Evolutionary conservation across 2,888 invertebrate genomes (phyloP), one percentile per base, ranked within the genome.

Genomic region (Nymphalis polychloros): DNA sequence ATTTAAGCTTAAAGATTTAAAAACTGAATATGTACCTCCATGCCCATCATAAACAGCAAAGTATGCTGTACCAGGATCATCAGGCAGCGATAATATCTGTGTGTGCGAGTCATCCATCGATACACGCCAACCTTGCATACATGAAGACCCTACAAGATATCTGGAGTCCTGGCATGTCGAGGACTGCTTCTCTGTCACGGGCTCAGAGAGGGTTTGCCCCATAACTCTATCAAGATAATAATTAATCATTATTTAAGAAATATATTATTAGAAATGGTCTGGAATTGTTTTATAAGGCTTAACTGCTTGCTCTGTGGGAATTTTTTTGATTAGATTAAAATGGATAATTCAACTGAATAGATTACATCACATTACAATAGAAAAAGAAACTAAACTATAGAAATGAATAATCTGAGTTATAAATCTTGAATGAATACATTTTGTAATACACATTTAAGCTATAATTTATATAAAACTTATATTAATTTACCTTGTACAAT

Each of bases 71-170:
- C 95, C 96, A 41, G 98, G 97, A 87, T 99, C 99, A 82, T 98
- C 98, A 2, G 98, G 97, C 74, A 98, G 86, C 0, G 98, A 96
- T 19, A 99, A 92, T 76, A 99, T 96, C 81, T 99, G 98, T 61
- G 98, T 98, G 86, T 99, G 99, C 0, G 98, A 97, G 90, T 99
- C 99, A 92, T 99, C 99, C 99, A 99, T 99, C 76, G 97, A 97
- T 68, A 98, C 96, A 73, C 99, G 93, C 99, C 99, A 99, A 86
- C 99, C 99, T 90, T 99, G 99, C 99, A 99, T 99, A 84, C 97
- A 98, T 23, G 98, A 98, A 1, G 98, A 97, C n/a, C 98, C 99
- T 7, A 99, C 98, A 8, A 93, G 86, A 80, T 91, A 94, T 7
- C 94, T 91, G 41, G 93, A 88, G 84, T 97, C 96, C 84, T 96